These are phyloP conservation scores for Apodemia duryi DNA, from an alignment of 2,888 invertebrate genomes.

Conservation along the genomic window DNA sequence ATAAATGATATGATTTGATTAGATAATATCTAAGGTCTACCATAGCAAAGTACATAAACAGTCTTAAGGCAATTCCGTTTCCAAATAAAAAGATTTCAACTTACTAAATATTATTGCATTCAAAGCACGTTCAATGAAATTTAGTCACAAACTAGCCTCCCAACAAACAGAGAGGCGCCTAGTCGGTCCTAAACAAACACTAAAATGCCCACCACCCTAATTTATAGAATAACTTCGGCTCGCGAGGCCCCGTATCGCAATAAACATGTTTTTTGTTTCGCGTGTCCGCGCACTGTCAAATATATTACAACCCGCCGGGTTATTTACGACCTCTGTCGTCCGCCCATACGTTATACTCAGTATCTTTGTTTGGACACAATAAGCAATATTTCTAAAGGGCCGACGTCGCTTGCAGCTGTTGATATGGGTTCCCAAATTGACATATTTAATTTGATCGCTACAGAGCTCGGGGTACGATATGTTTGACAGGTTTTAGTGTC, in stretches of 20 bases:
- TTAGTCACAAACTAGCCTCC: constrained; percentile 32
- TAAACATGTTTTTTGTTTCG: constrained; percentile 79
- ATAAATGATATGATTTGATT: no score
- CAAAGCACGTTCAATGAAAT: constrained; percentile 35
- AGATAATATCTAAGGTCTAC: background rate
- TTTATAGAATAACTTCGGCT: constrained; percentile 57
- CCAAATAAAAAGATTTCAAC: background rate
- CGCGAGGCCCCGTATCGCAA: constrained; percentile 59
- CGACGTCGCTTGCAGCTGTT: constrained; percentile 77
- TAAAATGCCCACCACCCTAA: constrained; percentile 54
- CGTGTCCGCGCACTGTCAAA: constrained; percentile 79
- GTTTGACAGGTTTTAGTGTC: constrained; percentile 78
- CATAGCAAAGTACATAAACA: background rate
- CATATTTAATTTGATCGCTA: constrained; percentile 79
- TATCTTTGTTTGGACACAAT: constrained; percentile 80
- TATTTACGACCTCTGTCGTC: constrained; percentile 76
- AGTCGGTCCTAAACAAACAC: constrained; percentile 55
- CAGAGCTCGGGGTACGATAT: constrained; percentile 52
- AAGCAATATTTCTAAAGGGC: constrained; percentile 79
- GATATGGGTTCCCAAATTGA: constrained; percentile 79
- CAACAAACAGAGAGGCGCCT: constrained; percentile 32
- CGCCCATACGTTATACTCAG: constrained; percentile 80
- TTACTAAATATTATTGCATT: constrained; percentile 25
- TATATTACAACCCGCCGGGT: constrained; percentile 78
- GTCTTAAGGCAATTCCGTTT: background rate